phyloP scores from a whole-genome alignment of 2,888 invertebrate species.

The Scrobipalpa atriplicella region DNA sequence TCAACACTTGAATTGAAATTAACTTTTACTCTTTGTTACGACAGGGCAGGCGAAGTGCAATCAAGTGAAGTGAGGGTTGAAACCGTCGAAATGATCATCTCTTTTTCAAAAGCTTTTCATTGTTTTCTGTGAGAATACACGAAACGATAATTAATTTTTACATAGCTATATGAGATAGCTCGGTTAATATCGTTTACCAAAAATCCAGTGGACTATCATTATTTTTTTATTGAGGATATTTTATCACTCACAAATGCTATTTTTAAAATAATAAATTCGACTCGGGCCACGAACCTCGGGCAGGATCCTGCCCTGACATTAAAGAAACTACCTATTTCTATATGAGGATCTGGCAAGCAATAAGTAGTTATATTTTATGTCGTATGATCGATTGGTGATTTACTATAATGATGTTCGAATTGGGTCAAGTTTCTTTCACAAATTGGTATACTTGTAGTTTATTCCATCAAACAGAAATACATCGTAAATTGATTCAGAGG shows the following conservation, averaged over 20 bases:
- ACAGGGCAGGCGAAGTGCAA: background rate
- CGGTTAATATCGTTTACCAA: no score
- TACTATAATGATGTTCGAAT: background rate
- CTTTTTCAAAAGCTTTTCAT: background rate
- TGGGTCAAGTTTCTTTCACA: background rate
- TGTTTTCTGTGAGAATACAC: background rate
- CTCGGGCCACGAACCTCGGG: no score
- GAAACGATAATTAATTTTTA: background rate
- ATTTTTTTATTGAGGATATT: background rate
- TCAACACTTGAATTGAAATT: background rate
- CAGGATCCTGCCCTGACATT: no score
- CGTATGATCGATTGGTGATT: no score
- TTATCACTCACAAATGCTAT: no score
- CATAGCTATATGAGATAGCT: background rate
- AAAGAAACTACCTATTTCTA: no score
- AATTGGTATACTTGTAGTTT: background rate
- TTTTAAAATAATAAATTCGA: no score
- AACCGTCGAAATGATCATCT: conserved; percentile 7
- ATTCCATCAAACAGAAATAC: no score
- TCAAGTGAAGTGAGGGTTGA: background rate
- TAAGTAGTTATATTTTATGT: no score
- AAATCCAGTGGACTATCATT: no score
- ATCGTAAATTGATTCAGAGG: no score
- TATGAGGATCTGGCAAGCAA: no score
- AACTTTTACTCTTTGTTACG: conserved; percentile 13